Percentiles rank a stretch among this genome's conserved stretches.
Conservation (phyloP, 1,140 invertebrate species). For the Mercenaria mercenaria region DNA sequence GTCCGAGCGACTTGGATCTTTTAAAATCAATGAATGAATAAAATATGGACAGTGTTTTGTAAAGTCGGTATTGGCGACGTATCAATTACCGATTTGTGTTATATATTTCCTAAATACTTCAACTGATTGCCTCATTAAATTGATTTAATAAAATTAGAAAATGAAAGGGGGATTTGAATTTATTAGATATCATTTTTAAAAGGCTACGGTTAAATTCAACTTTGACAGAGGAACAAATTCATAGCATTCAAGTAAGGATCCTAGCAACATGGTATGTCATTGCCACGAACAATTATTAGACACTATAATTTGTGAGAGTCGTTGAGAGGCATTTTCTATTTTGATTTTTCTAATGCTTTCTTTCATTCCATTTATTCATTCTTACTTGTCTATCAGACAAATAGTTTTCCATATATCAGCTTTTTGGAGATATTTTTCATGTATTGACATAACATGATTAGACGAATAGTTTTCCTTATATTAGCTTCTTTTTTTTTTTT, state of each 20-base stretch:
- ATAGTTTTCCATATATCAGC: too few relatives aligned
- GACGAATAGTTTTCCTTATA: too few relatives aligned
- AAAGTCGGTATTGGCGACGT: background rate
- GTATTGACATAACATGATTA: too few relatives aligned
- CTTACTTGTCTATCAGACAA: too few relatives aligned
- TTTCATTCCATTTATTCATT: background rate
- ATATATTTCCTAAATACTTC: background rate
- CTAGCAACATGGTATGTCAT: background rate
- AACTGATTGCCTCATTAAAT: background rate
- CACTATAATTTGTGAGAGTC: too few relatives aligned
- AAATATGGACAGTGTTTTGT: background rate
- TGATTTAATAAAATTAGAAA: background rate
- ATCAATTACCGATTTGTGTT: background rate
- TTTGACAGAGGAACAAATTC: too few relatives aligned
- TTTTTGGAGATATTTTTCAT: too few relatives aligned
- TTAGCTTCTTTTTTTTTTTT: too few relatives aligned
- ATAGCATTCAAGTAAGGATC: background rate
- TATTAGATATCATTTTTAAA: background rate
- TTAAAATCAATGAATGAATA: background rate
- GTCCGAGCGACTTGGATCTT: too few relatives aligned
- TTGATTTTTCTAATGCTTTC: background rate
- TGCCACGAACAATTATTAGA: background rate
- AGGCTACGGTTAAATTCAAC: background rate
- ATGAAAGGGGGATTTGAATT: background rate
- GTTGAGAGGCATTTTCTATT: too few relatives aligned